A percentile compares a stretch with the other conserved stretches of the same genome.
These are phyloP conservation scores for Laspeyria flexula DNA, from an alignment of 2,888 invertebrate species.

Conservation along the genomic window DNA sequence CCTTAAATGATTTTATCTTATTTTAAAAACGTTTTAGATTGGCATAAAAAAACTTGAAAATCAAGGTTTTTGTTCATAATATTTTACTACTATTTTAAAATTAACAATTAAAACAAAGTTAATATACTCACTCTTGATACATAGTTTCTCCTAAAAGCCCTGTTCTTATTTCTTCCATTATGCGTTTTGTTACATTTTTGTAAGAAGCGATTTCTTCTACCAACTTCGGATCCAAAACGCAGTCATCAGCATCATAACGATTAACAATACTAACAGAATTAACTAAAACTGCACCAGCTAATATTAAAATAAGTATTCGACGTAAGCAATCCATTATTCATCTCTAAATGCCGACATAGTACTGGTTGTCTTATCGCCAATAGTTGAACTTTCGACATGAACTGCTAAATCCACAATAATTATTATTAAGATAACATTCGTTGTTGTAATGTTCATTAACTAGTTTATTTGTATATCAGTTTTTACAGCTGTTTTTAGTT, in stretches of 20 bases:
- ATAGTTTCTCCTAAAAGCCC: conserved; percentile 78
- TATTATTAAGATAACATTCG: neutral
- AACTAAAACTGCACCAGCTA: conserved; percentile 19
- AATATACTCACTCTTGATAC: conserved; percentile 79
- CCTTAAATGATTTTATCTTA: too few relatives aligned
- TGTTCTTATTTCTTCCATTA: conserved; percentile 72
- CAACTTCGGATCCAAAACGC: conserved; percentile 45
- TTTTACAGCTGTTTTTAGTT: neutral
- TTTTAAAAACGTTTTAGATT: too few relatives aligned
- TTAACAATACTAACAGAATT: conserved; percentile 48
- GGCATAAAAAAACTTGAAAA: too few relatives aligned
- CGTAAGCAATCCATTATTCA: conserved; percentile 24
- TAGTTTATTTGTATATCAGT: neutral
- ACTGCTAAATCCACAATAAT: neutral
- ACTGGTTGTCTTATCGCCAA: conserved; percentile 25
- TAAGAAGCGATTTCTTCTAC: conserved; percentile 86
- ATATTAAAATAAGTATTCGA: conserved; percentile 22
- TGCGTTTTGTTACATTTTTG: conserved; percentile 72
- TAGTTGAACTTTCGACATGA: conserved; percentile 26
- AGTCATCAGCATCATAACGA: conserved; percentile 43
- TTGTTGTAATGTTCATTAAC: neutral
- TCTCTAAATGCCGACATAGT: conserved; percentile 6
- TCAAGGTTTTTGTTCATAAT: too few relatives aligned
- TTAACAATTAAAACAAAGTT: too few relatives aligned
- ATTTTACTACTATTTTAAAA: too few relatives aligned